A percentile compares a stretch with the other conserved stretches of the same genome.
phyloP scores from a whole-genome alignment of 2,888 invertebrate genomes.

The Dynastes maya region DNA sequence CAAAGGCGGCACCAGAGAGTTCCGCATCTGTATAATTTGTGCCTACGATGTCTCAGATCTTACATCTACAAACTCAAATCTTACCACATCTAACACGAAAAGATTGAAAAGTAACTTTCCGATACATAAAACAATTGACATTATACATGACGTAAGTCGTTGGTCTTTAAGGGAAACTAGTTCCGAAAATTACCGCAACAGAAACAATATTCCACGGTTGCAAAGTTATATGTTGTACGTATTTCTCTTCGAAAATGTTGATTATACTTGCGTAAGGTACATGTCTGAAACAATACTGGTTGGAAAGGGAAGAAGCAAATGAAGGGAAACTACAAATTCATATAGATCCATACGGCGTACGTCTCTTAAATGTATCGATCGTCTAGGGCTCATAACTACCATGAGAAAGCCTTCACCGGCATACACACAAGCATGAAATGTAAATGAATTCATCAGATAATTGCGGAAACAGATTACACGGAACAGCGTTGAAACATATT shows the following conservation, averaged over 20 bases:
- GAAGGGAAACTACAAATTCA: background rate
- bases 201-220: background rate
- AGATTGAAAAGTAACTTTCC: too few relatives aligned
- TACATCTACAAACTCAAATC: too few relatives aligned
- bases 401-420: background rate
- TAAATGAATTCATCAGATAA: constrained; percentile 33
- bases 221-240: background rate
- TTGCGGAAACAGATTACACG: constrained; percentile 22
- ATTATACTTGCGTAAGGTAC: background rate
- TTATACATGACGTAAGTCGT: too few relatives aligned
- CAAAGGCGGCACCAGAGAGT: too few relatives aligned
- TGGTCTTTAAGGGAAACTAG: too few relatives aligned
- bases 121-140: too few relatives aligned
- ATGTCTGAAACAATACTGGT: background rate
- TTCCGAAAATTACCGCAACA: background rate
- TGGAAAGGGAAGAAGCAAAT: background rate
- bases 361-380: constrained; percentile 1
- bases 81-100: too few relatives aligned
- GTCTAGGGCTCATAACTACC: background rate
- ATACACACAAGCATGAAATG: background rate
- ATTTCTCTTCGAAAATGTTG: background rate
- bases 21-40: too few relatives aligned
- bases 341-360: background rate
- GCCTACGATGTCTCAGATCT: too few relatives aligned
- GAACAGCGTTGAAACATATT: constrained; percentile 20